Percentiles rank a stretch among this genome's conserved stretches.
Evolutionary conservation across 1,140 invertebrate genomes (phyloP).

Genomic region (Lepidostoma basale): DNA sequence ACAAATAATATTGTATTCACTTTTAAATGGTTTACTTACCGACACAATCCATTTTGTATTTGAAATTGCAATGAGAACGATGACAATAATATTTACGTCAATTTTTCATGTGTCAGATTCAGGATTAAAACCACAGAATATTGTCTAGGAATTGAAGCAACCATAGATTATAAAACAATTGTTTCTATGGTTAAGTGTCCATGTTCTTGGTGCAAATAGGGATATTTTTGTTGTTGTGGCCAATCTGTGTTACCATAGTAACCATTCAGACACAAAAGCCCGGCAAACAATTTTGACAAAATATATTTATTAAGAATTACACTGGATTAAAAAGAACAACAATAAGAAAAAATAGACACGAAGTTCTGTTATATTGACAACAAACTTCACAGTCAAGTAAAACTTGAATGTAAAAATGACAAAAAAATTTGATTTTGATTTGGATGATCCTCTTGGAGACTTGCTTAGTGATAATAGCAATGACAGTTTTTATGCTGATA

Average conservation of each 20-base stretch:
- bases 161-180: too few relatives aligned
- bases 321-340: too few relatives aligned
- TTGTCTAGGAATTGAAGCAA: too few relatives aligned
- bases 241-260: slow-evolving; percentile 25
- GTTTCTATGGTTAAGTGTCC: too few relatives aligned
- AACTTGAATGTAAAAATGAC: too few relatives aligned
- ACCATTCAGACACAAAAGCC: slow-evolving; percentile 29
- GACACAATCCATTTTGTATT: slow-evolving; percentile 19
- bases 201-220: too few relatives aligned
- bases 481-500: slow-evolving; percentile 61
- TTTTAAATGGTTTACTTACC: slow-evolving; percentile 8
- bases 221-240: too few relatives aligned
- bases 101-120: slow-evolving; percentile 47
- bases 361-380: background rate
- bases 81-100: slow-evolving; percentile 47
- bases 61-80: slow-evolving; percentile 28
- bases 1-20: background rate
- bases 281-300: slow-evolving; percentile 9
- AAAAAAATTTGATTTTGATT: slow-evolving; percentile 50
- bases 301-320: background rate
- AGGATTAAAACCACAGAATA: too few relatives aligned
- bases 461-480: slow-evolving; percentile 61
- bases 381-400: background rate
- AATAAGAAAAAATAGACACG: too few relatives aligned
- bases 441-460: slow-evolving; percentile 59